Evolutionary conservation across 1,140 invertebrate genomes (phyloP), one percentile per base, ranked within the genome.

Genomic region (Brachystomella parvula): DNA sequence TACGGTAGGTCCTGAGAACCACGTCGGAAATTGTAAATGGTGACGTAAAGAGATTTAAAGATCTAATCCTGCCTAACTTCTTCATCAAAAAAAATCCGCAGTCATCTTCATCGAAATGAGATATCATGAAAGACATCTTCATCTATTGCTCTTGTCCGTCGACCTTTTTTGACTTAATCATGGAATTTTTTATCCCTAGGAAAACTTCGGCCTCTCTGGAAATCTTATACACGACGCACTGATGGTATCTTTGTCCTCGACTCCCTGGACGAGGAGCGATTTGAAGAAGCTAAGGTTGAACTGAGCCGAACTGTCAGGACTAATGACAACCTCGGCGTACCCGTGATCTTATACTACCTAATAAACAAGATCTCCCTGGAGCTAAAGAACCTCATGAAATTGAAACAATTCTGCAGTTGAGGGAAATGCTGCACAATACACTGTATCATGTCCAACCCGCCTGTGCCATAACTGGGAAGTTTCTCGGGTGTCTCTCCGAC

Each of bases 271-370:
- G 82, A 87, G 3, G 92, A 95, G 75, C 80, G 92, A 39, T 90
- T 96, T 83, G 92, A 96, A 75, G 92, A 95, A 76, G 92, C 92
- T 2, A 92, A 93, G 80, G 91, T 94, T 88, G 92, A 96, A 78
- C 81, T 96, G 63, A 87, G 91, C 75, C 82, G 89, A 66, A 94
- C 91, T 1, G 89, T 88, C 0, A 90, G 90, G 77, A 89, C 86
- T 72, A 88, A 88, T 30, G 94, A 92, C 74, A 94, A 94, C 77
- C 81, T 86, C 33, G 88, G 89, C 44, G 92, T 94, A 9, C 92
- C 92, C 26, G 89, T 96, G 68, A 80, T 96, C 47, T 89, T n/a
- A n/a, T 96, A 68, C 80, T 95, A 61, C 92, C 92, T 1, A 96
- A 96, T 77, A 96, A 96, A 77, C 93, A 96, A 78, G 93, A 96